Conservation (phyloP, 2,797 vertebrate species). For the Pipistrellus pygmaeus region DNA sequence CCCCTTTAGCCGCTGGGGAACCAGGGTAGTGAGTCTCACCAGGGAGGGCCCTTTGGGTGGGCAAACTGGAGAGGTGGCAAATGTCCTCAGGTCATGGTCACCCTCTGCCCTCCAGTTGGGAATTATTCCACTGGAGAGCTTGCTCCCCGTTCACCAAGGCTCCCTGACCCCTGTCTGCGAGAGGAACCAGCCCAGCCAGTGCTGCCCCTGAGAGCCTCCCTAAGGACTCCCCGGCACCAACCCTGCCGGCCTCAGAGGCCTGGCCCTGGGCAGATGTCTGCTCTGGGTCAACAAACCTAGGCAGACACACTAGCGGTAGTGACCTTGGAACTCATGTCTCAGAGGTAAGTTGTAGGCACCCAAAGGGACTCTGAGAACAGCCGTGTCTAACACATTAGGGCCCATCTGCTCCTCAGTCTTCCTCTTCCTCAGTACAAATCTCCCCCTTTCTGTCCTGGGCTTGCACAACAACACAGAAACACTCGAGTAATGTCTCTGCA, state of each 20-base stretch:
- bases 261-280: not conserved
- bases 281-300: fast-evolving
- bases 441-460: not conserved
- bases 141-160: not conserved
- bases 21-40: too few species aligned
- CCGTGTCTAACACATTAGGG: not conserved
- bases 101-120: not conserved
- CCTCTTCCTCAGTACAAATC: not conserved
- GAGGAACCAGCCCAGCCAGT: not conserved
- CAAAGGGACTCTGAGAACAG: not conserved
- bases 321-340: not conserved
- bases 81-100: too few species aligned
- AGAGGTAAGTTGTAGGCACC: not conserved
- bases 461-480: not conserved
- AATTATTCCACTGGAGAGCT: not conserved
- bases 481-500: not conserved
- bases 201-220: not conserved
- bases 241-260: not conserved
- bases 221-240: not conserved
- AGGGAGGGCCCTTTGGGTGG: too few species aligned
- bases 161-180: not conserved
- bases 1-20: too few species aligned
- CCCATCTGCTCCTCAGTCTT: not conserved
- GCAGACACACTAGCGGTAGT: not conserved
- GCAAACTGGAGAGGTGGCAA: too few species aligned